phyloP scores from a whole-genome alignment of 2,888 invertebrate genomes.

The Venustoraphidia nigricollis region DNA sequence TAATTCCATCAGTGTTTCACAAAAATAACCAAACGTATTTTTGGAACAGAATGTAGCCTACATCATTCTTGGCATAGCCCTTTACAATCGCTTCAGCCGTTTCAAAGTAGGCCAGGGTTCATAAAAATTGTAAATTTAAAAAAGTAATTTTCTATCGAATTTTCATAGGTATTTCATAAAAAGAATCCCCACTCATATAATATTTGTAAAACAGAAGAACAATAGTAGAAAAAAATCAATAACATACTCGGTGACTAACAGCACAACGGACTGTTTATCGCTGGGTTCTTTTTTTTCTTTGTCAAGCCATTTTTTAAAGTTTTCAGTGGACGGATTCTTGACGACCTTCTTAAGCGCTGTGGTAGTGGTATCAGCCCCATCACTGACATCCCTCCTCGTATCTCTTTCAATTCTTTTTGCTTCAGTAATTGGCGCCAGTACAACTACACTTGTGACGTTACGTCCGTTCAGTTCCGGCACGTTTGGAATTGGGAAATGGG shows the following conservation, averaged over 20 bases:
- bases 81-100: too few species aligned
- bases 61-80: too few species aligned
- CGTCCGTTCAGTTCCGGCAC: slow-evolving; percentile 58
- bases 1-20: too few species aligned
- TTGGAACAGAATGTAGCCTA: too few species aligned
- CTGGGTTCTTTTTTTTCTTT: slow-evolving; percentile 58
- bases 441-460: slow-evolving; percentile 71
- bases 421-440: slow-evolving; percentile 56
- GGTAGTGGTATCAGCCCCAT: slow-evolving; percentile 56
- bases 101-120: too few species aligned
- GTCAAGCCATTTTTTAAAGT: slow-evolving; percentile 66
- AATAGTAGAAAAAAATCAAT: slow-evolving; percentile 5
- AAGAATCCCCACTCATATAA: neutral
- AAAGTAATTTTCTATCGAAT: neutral
- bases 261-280: slow-evolving; percentile 64
- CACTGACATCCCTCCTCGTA: slow-evolving; percentile 34
- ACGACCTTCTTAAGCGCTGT: slow-evolving; percentile 60
- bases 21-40: too few species aligned
- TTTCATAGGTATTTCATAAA: neutral
- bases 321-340: slow-evolving; percentile 57
- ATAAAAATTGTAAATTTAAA: neutral
- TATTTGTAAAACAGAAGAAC: slow-evolving; percentile 8
- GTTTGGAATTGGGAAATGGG: slow-evolving; percentile 72
- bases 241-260: slow-evolving; percentile 68
- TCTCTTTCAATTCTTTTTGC: slow-evolving; percentile 38